Evolutionary conservation across 1,140 invertebrate genomes (phyloP).

Genomic region (Conus betulinus): DNA sequence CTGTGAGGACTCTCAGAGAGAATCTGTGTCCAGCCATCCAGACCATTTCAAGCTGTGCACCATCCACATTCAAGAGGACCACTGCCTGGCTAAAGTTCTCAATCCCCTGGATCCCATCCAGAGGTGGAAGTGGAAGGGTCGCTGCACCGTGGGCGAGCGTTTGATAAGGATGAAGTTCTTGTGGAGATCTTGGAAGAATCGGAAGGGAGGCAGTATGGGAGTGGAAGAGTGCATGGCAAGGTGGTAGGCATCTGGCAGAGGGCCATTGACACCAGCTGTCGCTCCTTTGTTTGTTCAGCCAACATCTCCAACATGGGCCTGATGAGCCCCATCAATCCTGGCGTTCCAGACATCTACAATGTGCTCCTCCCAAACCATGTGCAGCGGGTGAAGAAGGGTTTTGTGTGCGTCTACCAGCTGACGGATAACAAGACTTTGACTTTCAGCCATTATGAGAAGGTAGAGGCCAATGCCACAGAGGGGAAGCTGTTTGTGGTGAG

Average conservation of each 20-base stretch:
- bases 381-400: conserved; percentile 50
- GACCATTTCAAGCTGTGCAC: conserved; percentile 42
- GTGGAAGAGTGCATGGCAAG: conserved; percentile 44
- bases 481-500: conserved; percentile 69
- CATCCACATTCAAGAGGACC: conserved; percentile 7
- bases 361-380: conserved; percentile 45
- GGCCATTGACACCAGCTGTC: conserved; percentile 53
- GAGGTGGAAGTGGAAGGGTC: conserved; percentile 58
- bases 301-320: conserved; percentile 61
- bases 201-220: conserved; percentile 2
- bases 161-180: conserved; percentile 67
- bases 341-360: conserved; percentile 63
- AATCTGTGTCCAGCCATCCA: conserved; percentile 39
- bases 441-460: conserved; percentile 60
- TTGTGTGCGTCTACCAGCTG: conserved; percentile 65
- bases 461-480: conserved; percentile 48
- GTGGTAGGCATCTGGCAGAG: conserved; percentile 68
- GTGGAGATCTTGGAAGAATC: conserved; percentile 54
- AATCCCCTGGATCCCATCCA: conserved; percentile 26
- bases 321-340: conserved; percentile 67
- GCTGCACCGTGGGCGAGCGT: conserved; percentile 61
- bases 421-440: conserved; percentile 51
- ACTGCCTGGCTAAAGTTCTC: conserved; percentile 20
- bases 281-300: conserved; percentile 66
- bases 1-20: conserved; percentile 36